phyloP scores from a whole-genome alignment of 2,113 vertebrate species.

The Turdus rufiventris region DNA sequence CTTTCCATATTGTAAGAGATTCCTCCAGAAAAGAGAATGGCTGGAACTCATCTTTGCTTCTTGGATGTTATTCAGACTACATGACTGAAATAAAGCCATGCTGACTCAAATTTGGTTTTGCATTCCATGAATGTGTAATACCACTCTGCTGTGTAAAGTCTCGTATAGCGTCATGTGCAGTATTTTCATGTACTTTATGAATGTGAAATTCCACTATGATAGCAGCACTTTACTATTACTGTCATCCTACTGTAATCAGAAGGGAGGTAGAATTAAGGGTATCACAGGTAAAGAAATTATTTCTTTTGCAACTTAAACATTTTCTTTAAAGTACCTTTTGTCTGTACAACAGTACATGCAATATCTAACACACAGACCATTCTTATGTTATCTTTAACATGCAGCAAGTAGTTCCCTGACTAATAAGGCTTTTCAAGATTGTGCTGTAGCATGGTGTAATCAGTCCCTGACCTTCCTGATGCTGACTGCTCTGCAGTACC shows the following conservation, averaged over 20 bases:
- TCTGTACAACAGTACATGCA: neutral
- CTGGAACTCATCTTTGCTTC: neutral
- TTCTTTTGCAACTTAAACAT: neutral
- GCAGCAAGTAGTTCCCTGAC: neutral
- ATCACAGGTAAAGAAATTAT: neutral
- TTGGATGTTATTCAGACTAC: neutral
- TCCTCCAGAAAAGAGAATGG: neutral
- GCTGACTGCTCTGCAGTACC: neutral
- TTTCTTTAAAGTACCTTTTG: neutral
- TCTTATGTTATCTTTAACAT: neutral
- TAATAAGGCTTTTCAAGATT: neutral
- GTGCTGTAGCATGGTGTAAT: neutral
- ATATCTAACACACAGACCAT: neutral
- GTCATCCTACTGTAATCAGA: neutral
- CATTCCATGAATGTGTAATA: neutral
- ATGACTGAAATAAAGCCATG: neutral
- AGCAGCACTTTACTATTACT: neutral
- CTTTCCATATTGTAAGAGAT: neutral
- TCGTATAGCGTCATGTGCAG: neutral
- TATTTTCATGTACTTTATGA: neutral
- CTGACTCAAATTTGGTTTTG: neutral
- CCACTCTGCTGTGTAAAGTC: neutral
- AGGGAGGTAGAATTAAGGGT: neutral
- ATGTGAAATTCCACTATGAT: neutral
- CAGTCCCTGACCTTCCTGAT: neutral